Evolutionary conservation across 2,888 invertebrate species (phyloP).

Genomic region (Latrodectus hesperus): DNA sequence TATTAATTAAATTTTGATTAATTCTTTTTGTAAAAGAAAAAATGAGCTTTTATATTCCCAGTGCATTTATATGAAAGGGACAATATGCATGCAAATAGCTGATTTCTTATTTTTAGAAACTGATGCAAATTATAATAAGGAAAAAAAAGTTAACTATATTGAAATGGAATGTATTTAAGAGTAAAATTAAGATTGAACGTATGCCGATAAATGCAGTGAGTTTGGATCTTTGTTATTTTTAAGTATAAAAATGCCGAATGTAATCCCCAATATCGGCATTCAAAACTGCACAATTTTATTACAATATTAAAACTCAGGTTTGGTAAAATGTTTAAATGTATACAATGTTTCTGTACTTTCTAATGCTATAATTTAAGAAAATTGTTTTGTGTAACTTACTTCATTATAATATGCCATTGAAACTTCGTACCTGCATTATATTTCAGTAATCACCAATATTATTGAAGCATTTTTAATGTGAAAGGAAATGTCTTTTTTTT

Average conservation of each 20-base stretch:
- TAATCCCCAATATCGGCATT: constrained; percentile 33
- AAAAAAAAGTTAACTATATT: no score
- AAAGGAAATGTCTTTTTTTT: constrained; percentile 28
- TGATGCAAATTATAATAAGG: no score
- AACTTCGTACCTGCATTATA: constrained; percentile 61
- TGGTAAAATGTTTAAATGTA: constrained; percentile 53
- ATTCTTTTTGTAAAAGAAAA: neutral
- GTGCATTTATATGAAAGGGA: no score
- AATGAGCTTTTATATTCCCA: no score
- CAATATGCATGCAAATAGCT: no score
- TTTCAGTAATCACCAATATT: constrained; percentile 41
- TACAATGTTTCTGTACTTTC: constrained; percentile 68
- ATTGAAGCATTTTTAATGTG: constrained; percentile 37
- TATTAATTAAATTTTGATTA: neutral
- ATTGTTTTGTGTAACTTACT: constrained; percentile 54
- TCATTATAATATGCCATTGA: constrained; percentile 63
- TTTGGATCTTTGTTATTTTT: constrained; percentile 23
- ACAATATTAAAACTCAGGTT: constrained; percentile 65
- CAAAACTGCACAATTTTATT: constrained; percentile 68
- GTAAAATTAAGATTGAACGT: constrained; percentile 13
- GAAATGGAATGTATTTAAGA: neutral
- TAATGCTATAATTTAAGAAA: constrained; percentile 57
- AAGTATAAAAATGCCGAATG: constrained; percentile 35
- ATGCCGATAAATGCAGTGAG: constrained; percentile 47
- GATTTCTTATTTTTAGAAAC: no score